Evolutionary conservation across 2,797 vertebrate species (phyloP).

Genomic region (Tamandua tetradactyla): DNA sequence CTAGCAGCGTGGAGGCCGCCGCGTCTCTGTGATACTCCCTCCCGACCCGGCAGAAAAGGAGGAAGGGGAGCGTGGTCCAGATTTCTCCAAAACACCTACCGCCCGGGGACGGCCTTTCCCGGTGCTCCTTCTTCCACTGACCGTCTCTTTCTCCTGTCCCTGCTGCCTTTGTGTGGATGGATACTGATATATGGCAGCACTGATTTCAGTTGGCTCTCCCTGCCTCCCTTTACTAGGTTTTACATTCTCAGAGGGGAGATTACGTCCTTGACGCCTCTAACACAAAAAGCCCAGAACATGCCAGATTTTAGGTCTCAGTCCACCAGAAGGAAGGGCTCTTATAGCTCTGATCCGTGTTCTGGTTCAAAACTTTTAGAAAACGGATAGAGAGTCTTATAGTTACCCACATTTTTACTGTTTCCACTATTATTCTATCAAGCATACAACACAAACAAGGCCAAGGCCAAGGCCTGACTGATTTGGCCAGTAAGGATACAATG

Average conservation of each 20-base stretch:
- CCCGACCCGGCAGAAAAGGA: rapidly evolving
- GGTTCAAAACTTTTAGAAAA: slow-evolving; percentile 14
- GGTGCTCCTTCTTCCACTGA: neutral
- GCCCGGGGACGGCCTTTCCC: rapidly evolving
- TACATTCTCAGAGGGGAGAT: neutral
- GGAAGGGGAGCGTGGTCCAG: too few relatives aligned
- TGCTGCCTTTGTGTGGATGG: neutral
- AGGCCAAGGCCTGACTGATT: neutral
- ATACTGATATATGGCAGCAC: neutral
- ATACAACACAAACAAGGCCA: neutral
- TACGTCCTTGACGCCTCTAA: neutral
- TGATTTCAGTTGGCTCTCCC: neutral
- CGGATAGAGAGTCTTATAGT: neutral
- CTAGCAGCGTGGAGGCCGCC: neutral
- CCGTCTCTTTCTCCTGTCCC: neutral
- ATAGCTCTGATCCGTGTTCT: neutral
- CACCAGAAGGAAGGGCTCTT: neutral
- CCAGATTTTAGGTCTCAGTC: neutral
- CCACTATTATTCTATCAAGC: neutral
- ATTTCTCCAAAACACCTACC: rapidly evolving
- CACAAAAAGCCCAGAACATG: neutral
- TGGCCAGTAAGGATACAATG: neutral
- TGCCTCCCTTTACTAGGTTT: neutral
- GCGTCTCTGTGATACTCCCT: slow-evolving; percentile 32
- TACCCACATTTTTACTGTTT: neutral